These are phyloP conservation scores for Trichopoda pennipes DNA, from an alignment of 2,888 invertebrate genomes.

Conservation along the genomic window DNA sequence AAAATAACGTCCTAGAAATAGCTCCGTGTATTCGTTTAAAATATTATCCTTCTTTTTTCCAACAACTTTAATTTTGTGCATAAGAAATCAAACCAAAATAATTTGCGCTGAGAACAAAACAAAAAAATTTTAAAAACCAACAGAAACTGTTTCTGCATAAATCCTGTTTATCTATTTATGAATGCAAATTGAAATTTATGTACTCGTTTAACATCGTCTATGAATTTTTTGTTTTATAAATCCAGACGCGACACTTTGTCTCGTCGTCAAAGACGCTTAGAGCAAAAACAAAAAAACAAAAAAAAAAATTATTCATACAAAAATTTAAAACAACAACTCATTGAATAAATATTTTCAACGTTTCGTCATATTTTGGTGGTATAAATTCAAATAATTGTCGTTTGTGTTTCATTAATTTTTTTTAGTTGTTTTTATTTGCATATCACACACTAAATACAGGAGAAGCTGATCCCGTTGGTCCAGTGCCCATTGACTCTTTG, in stretches of 20 bases:
- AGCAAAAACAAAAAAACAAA: too few species aligned
- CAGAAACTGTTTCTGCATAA: too few species aligned
- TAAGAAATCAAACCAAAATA: too few species aligned
- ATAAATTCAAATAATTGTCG: conserved; percentile 3
- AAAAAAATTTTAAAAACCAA: too few species aligned
- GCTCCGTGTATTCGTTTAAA: too few species aligned
- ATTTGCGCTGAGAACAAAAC: too few species aligned
- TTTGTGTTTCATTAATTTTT: conserved; percentile 71
- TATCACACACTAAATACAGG: conserved; percentile 93
- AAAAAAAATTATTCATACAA: background rate
- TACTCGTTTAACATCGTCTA: conserved; percentile 12
- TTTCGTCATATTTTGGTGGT: too few species aligned
- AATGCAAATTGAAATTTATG: conserved; percentile 53
- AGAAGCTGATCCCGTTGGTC: conserved; percentile 89
- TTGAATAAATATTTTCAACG: background rate
- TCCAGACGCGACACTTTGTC: conserved; percentile 61
- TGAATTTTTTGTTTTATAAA: conserved; percentile 36
- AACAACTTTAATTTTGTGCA: too few species aligned
- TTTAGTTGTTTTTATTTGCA: conserved; percentile 94
- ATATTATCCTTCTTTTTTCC: too few species aligned
- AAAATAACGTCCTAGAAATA: too few species aligned
- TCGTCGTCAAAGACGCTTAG: conserved; percentile 42
- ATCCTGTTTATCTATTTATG: conserved; percentile 19
- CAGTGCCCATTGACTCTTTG: conserved; percentile 95
- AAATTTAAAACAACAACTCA: background rate